Conservation (phyloP, 1,140 invertebrate species). For the Drosophila quadrilineata region DNA sequence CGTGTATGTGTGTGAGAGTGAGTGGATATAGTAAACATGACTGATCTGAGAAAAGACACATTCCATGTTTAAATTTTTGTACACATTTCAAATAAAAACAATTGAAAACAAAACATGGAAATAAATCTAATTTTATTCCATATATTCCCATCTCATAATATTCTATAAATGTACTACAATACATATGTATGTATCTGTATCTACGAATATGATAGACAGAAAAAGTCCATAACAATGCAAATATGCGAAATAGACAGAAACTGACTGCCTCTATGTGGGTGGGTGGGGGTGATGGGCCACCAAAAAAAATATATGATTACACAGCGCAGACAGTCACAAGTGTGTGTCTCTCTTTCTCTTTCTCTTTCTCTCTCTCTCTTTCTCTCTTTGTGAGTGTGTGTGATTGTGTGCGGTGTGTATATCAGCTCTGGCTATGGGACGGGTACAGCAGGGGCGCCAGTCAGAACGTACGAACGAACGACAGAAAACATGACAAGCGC, state of each 20-base stretch:
- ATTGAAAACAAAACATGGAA: constrained; percentile 4
- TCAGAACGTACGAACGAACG: constrained; percentile 47
- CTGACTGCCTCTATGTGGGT: no score
- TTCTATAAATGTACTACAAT: background rate
- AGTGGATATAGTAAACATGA: constrained; percentile 28
- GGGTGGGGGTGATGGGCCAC: constrained; percentile 2
- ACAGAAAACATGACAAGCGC: constrained; percentile 74
- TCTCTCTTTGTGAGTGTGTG: constrained; percentile 8
- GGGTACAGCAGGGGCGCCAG: constrained; percentile 67
- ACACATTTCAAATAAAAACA: constrained; percentile 7
- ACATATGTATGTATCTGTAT: background rate
- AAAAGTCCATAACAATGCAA: constrained; percentile 45
- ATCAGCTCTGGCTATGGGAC: constrained; percentile 32
- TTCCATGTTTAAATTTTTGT: constrained; percentile 33
- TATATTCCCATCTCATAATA: background rate
- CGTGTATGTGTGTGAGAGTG: no score
- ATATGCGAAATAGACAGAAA: constrained; percentile 43
- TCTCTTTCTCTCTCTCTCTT: constrained; percentile 29
- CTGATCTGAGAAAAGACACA: constrained; percentile 16
- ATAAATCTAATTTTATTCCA: constrained; percentile 1
- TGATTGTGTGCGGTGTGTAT: constrained; percentile 29
- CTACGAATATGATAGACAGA: constrained; percentile 25
- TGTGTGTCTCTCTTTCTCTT: constrained; percentile 31
- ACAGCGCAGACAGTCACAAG: constrained; percentile 34
- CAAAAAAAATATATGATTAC: constrained; percentile 48